A percentile compares a stretch with the other conserved stretches of the same genome.
phyloP scores from a whole-genome alignment of 2,113 vertebrate genomes.

The Formicarius rufipectus region DNA sequence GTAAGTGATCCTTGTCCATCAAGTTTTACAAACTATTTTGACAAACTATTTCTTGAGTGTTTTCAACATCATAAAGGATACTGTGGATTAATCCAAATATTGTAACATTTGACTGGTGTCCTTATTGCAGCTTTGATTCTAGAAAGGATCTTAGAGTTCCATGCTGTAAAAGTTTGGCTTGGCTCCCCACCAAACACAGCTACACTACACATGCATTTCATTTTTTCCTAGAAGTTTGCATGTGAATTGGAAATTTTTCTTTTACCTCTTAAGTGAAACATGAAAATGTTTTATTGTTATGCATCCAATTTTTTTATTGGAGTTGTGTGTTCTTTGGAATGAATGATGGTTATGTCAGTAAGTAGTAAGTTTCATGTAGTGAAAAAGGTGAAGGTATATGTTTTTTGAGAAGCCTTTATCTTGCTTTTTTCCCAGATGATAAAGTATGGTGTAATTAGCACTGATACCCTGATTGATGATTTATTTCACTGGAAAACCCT shows the following conservation, averaged over 20 bases:
- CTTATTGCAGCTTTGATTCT: neutral
- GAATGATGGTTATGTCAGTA: neutral
- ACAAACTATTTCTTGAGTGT: neutral
- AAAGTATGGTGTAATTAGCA: slow-evolving; percentile 94
- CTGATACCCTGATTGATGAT: slow-evolving; percentile 86
- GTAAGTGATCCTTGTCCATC: neutral
- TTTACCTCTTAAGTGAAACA: neutral
- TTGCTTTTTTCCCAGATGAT: slow-evolving; percentile 80
- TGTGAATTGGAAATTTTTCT: neutral
- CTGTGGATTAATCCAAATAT: neutral
- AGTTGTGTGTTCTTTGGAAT: neutral
- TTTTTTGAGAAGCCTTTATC: neutral
- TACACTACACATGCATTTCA: too few species aligned
- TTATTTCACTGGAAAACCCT: slow-evolving; percentile 91
- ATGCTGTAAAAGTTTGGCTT: too few species aligned
- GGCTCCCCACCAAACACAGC: too few species aligned
- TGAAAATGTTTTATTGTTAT: neutral
- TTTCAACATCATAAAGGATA: neutral
- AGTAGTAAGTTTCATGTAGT: neutral
- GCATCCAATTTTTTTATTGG: neutral
- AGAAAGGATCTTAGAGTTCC: neutral
- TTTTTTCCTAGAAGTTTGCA: neutral
- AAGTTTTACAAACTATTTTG: too few species aligned
- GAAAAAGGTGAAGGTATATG: neutral
- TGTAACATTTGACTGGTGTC: neutral